phyloP scores from a whole-genome alignment of 1,140 invertebrate genomes.

The Lasioglossum albipes region DNA sequence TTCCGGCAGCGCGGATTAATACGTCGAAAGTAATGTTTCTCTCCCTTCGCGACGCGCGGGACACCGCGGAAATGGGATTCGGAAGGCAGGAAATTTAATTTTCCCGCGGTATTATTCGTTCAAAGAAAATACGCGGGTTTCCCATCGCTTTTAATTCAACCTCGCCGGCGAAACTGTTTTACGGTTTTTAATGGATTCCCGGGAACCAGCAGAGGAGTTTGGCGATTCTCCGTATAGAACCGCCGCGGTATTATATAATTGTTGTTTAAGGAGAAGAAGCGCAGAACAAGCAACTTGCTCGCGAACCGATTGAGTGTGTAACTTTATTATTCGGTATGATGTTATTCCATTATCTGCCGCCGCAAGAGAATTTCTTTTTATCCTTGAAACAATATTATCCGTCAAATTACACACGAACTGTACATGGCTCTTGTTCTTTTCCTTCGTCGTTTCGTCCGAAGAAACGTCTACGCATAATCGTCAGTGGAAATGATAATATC shows the following conservation, averaged over 20 bases:
- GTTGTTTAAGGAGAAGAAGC: not conserved
- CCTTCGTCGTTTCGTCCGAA: no score
- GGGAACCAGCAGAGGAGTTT: not conserved
- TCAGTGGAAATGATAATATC: not conserved
- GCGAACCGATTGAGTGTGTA: not conserved
- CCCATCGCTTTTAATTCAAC: not conserved
- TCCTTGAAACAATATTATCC: not conserved
- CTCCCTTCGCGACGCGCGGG: conserved; percentile 7
- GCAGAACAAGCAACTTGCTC: no score
- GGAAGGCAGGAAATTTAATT: conserved; percentile 36
- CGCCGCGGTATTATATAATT: not conserved
- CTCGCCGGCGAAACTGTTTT: not conserved
- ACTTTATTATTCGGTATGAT: not conserved
- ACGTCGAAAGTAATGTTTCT: conserved; percentile 30
- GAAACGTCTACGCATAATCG: not conserved
- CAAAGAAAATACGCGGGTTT: conserved; percentile 3
- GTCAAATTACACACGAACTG: not conserved
- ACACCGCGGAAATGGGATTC: conserved; percentile 37
- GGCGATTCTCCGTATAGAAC: not conserved
- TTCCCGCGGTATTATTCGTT: conserved; percentile 15
- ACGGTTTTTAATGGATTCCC: not conserved
- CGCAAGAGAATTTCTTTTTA: not conserved
- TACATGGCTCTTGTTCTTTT: not conserved
- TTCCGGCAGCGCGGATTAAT: conserved; percentile 33
- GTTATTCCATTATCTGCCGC: not conserved